Evolutionary conservation across 2,113 vertebrate genomes (phyloP).

Genomic region (Sakesphorus luctuosus): DNA sequence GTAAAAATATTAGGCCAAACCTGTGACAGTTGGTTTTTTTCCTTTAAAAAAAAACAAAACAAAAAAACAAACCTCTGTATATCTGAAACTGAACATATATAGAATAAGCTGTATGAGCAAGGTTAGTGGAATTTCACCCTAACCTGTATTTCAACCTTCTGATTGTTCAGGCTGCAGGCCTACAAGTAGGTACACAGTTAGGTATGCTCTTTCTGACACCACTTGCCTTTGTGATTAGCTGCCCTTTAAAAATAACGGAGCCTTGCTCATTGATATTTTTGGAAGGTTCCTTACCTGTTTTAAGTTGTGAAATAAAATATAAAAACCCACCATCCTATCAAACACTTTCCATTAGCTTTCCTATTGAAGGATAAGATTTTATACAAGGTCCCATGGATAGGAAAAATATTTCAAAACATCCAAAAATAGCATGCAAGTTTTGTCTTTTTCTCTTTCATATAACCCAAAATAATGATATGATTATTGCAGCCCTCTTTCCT

Average conservation of each 20-base stretch:
- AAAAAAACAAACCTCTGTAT: no score
- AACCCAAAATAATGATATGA: neutral
- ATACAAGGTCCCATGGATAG: neutral
- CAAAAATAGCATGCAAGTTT: neutral
- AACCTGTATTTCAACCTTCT: neutral
- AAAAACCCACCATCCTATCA: neutral
- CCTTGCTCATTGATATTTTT: neutral
- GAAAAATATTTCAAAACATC: neutral
- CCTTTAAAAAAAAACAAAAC: no score
- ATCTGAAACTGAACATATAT: neutral
- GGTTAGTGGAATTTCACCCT: neutral
- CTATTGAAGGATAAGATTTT: neutral
- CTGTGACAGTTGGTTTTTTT: no score
- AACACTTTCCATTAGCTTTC: neutral
- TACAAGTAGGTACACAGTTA: neutral
- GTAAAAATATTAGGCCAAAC: no score
- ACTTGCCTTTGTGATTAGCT: neutral
- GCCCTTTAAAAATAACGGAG: neutral
- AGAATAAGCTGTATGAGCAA: neutral
- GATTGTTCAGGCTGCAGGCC: neutral
- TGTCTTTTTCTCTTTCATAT: neutral
- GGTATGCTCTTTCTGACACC: neutral
- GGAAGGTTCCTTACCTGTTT: neutral
- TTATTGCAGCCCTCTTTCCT: neutral
- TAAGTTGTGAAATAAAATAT: neutral